Conservation (phyloP, 2,113 vertebrate genomes). For the Dasyornis broadbenti region DNA sequence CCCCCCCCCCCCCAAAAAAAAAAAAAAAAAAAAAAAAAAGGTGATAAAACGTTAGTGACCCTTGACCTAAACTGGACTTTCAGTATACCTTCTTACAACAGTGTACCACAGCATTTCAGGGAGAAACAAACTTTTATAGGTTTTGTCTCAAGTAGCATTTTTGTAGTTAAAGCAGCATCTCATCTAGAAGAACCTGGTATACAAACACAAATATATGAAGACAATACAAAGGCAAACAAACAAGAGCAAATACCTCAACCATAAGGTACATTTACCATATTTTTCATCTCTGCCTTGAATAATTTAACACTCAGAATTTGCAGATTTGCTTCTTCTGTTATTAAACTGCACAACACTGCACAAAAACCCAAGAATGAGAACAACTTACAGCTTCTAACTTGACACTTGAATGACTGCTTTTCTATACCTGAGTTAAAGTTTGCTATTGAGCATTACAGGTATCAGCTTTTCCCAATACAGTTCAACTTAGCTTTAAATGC, state of each 20-base stretch:
- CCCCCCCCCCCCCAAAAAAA: background rate
- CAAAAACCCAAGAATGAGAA: background rate
- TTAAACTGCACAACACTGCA: background rate
- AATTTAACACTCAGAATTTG: background rate
- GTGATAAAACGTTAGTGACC: background rate
- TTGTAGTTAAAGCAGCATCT: background rate
- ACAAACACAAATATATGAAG: background rate
- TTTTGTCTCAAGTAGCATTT: background rate
- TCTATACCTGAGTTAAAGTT: background rate
- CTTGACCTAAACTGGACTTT: background rate
- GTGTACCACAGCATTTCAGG: background rate
- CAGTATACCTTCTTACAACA: background rate
- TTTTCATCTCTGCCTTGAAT: background rate
- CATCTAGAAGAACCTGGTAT: background rate
- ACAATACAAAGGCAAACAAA: background rate
- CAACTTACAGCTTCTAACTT: background rate
- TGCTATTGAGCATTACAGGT: background rate
- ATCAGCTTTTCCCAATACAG: background rate
- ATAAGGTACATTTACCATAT: background rate
- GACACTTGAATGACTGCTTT: background rate
- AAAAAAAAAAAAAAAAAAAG: background rate
- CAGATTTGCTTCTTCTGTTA: background rate
- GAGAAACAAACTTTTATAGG: background rate
- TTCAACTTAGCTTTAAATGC: background rate
- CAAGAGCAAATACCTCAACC: background rate